These are phyloP conservation scores for Psittacara wagleri DNA, from an alignment of 2,113 vertebrate species.

Conservation along the genomic window DNA sequence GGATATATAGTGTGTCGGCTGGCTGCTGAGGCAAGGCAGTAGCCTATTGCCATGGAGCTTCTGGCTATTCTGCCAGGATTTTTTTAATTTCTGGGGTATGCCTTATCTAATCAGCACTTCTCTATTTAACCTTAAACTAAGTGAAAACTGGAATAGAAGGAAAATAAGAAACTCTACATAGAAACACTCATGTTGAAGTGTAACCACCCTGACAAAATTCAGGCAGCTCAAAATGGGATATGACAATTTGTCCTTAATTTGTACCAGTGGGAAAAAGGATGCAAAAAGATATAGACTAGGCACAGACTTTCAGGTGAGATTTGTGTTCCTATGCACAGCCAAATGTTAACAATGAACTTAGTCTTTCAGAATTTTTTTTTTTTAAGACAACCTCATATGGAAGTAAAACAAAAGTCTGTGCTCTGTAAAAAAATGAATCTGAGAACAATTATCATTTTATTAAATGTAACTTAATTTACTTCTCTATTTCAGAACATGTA, in stretches of 20 bases:
- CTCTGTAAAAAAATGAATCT: background rate
- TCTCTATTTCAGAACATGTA: background rate
- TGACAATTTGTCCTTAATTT: background rate
- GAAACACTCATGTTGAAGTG: background rate
- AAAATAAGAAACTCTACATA: background rate
- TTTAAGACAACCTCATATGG: background rate
- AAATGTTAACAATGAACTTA: background rate
- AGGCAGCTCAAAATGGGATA: background rate
- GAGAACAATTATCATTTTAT: background rate
- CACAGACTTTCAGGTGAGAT: background rate
- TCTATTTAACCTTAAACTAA: background rate
- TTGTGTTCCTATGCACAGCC: background rate
- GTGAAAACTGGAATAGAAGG: background rate
- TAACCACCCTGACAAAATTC: background rate
- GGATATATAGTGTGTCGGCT: accelerated
- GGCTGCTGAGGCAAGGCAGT: background rate
- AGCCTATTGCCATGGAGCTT: accelerated
- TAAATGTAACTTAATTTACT: background rate
- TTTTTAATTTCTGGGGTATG: background rate
- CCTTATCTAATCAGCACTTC: background rate
- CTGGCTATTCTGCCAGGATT: background rate
- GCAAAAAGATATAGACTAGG: background rate
- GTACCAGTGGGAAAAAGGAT: background rate
- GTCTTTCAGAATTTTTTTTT: background rate
- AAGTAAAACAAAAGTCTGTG: background rate